Evolutionary conservation across 2,797 vertebrate genomes (phyloP).

Genomic region (Acrossocheilus wenchowensis): DNA sequence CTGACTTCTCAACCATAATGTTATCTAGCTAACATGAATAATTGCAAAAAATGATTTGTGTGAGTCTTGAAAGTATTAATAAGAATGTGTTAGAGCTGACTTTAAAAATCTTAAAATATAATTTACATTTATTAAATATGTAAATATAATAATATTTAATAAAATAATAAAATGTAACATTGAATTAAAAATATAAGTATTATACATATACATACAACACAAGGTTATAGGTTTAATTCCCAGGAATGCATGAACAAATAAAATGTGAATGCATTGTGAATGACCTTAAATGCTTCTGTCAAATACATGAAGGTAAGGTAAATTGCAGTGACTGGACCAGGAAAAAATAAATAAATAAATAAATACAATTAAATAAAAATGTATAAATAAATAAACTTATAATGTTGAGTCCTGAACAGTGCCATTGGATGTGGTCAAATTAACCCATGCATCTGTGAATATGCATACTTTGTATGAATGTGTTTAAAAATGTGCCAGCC

Average conservation of each 20-base stretch:
- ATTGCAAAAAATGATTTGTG: neutral
- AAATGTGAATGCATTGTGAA: too few species aligned
- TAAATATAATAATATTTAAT: neutral
- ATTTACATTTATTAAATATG: neutral
- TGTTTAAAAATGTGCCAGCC: neutral
- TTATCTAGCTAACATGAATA: neutral
- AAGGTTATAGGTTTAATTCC: too few species aligned
- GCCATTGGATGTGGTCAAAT: neutral
- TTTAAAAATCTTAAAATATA: neutral
- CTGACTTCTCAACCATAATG: neutral
- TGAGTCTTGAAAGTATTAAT: neutral
- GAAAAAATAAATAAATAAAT: too few species aligned
- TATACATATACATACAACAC: neutral
- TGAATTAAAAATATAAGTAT: too few species aligned
- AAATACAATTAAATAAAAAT: too few species aligned
- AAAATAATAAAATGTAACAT: neutral
- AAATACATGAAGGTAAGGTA: too few species aligned
- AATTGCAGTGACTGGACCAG: too few species aligned
- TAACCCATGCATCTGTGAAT: neutral
- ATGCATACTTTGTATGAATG: neutral
- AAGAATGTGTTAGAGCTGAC: neutral
- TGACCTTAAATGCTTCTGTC: too few species aligned
- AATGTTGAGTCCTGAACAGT: neutral
- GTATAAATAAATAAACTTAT: too few species aligned
- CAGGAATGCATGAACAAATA: too few species aligned